A percentile compares a stretch with the other conserved stretches of the same genome.
Evolutionary conservation across 1,140 invertebrate species (phyloP).

Genomic region (Chelonus insularis): DNA sequence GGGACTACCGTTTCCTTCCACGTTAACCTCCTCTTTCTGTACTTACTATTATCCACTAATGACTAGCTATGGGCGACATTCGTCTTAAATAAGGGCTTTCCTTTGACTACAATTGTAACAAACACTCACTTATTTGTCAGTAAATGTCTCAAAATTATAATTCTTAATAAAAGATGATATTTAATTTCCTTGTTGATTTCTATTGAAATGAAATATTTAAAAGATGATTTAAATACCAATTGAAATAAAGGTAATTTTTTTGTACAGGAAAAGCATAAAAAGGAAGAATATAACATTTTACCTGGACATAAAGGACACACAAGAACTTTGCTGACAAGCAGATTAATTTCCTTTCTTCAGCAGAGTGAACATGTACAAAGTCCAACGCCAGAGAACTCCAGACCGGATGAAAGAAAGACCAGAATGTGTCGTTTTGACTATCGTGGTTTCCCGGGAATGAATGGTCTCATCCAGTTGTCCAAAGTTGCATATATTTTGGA

Average conservation of each 20-base stretch:
- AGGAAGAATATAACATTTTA: neutral
- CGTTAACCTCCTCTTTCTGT: neutral
- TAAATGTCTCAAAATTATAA: too few species aligned
- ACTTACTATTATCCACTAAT: slow-evolving; percentile 1
- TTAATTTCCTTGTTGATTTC: too few species aligned
- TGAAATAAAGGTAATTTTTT: too few species aligned
- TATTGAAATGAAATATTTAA: too few species aligned
- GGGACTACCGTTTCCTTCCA: slow-evolving; percentile 9
- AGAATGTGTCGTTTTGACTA: neutral
- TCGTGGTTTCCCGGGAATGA: too few species aligned
- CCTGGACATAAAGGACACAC: neutral
- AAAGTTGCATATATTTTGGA: too few species aligned
- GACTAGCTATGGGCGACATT: neutral
- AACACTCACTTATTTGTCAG: too few species aligned
- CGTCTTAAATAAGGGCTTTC: neutral
- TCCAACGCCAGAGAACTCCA: neutral
- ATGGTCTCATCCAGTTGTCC: too few species aligned
- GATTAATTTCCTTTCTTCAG: slow-evolving; percentile 18
- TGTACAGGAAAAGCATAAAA: too few species aligned
- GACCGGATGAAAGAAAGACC: neutral
- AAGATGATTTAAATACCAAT: too few species aligned
- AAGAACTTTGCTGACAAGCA: slow-evolving; percentile 3
- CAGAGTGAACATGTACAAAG: neutral
- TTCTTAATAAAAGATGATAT: too few species aligned
- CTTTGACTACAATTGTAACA: too few species aligned